Base-by-base conservation (phyloP, 2,888 invertebrate genomes). In the Cyclophora punctaria region DNA sequence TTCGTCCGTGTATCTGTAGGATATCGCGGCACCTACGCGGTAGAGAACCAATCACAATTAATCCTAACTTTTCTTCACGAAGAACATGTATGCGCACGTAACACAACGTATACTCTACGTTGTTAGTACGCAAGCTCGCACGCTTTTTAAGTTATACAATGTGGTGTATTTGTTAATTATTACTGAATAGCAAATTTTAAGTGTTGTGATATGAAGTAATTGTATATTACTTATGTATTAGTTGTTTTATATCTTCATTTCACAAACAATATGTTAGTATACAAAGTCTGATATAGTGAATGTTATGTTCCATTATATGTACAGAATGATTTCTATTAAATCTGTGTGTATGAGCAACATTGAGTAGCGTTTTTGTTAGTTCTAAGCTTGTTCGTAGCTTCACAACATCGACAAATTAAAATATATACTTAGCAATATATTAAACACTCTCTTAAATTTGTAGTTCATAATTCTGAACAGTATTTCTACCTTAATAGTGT, bases 391-490 rank as follows among this genome's bases (percentile, higher is more conserved):
- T 37, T 34, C 6, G 34, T 44, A 69, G 72, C 69, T 59, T 59
- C 51, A 71, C 67, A 66, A 71, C 71, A 71, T 62, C 56, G 58
- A 71, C 49, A 60, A 49, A 59, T 55, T 46, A 59, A 59, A 56
- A 50, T 53, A 54, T 48, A 47, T 49, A 44, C 43, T 59, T 34
- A 48, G 49, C 57, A 50, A 41, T 48, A 43, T 49, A 20, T 20
- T 20, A 20, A 20, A 20, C 20, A 20, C 20, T 1, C 20, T 20
- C 20, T 20, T 20, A 20, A 20, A 20, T 20, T 20, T 20, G 20
- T 20, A 20, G 20, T 20, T 20, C 1, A 20, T 20, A 20, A 20
- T 20, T 20, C 20, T 20, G 20, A 20, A 20, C 20, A 20, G 20
- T 20, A 20, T 20, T 20, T 1, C 20, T 20, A 20, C 20, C 20